Percentiles rank a stretch among this genome's conserved stretches.
Evolutionary conservation across 2,797 vertebrate genomes (phyloP).

Genomic region (Champsocephalus esox): DNA sequence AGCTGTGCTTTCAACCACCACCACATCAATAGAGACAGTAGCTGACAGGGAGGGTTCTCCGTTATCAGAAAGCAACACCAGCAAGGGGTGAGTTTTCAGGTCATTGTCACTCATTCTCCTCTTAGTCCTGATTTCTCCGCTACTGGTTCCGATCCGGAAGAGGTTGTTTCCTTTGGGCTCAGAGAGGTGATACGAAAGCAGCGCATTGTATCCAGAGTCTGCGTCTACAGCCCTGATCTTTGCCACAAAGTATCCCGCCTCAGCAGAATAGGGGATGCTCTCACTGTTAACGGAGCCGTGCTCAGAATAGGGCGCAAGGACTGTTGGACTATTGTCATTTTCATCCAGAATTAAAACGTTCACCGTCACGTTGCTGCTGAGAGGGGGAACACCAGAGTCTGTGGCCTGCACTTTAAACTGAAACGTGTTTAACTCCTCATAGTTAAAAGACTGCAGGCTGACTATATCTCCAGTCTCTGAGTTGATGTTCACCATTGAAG

Average conservation of each 20-base stretch:
- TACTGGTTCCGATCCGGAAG: conserved; percentile 12
- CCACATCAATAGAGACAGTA: conserved; percentile 78
- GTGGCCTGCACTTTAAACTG: conserved; percentile 16
- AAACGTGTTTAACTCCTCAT: conserved; percentile 11
- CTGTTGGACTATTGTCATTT: conserved; percentile 5
- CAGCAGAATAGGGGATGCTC: conserved; percentile 2
- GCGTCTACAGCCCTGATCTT: conserved; percentile 18
- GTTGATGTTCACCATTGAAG: conserved; percentile 64
- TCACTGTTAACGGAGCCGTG: conserved; percentile 11
- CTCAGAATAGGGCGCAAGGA: conserved; percentile 4
- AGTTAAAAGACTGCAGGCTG: conserved; percentile 6
- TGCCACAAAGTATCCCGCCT: conserved; percentile 16
- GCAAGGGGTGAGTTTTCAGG: conserved; percentile 80
- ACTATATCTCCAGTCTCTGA: conserved; percentile 5
- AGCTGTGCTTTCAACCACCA: conserved; percentile 14
- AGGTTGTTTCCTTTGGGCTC: conserved; percentile 17
- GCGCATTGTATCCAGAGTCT: conserved; percentile 15
- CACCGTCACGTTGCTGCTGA: conserved; percentile 16
- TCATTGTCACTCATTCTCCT: conserved; percentile 82
- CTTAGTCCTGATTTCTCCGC: conserved; percentile 13
- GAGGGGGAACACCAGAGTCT: conserved; percentile 17
- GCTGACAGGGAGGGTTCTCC: conserved; percentile 85
- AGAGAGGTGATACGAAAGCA: conserved; percentile 11
- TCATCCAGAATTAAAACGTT: conserved; percentile 10
- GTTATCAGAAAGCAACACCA: conserved; percentile 85